A percentile compares a stretch with the other conserved stretches of the same genome.
phyloP scores from a whole-genome alignment of 1,140 invertebrate genomes.

The Semibalanus balanoides region DNA sequence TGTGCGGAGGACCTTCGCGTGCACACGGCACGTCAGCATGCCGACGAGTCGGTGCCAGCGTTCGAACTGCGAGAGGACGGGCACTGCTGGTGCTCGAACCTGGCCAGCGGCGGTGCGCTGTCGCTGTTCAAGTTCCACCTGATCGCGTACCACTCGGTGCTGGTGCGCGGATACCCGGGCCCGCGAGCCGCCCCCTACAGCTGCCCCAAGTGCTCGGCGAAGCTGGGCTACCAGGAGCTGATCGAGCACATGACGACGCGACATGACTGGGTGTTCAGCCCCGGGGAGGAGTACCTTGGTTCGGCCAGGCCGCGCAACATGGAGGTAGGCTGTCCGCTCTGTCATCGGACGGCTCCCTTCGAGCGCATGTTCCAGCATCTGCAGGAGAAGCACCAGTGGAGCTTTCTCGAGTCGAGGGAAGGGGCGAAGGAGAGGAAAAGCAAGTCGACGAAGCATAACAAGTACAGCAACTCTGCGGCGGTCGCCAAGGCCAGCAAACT shows the following conservation, averaged over 20 bases:
- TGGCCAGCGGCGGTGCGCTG: too few species aligned
- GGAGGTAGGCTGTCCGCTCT: neutral
- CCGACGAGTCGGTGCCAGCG: neutral
- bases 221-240: neutral
- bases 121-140: neutral
- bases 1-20: neutral
- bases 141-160: neutral
- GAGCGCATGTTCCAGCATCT: neutral
- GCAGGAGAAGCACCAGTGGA: neutral
- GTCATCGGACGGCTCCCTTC: neutral
- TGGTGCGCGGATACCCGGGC: neutral
- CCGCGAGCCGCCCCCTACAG: neutral
- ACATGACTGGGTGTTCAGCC: neutral
- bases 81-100: neutral
- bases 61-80: neutral
- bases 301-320: neutral
- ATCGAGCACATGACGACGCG: neutral
- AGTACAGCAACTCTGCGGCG: neutral
- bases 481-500: neutral
- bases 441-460: too few species aligned
- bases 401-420: neutral
- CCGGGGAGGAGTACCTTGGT: neutral
- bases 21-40: neutral
- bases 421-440: neutral
- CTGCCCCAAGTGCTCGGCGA: neutral